These are phyloP conservation scores for Penelope pileata DNA, from an alignment of 2,113 vertebrate genomes.

Conservation along the genomic window DNA sequence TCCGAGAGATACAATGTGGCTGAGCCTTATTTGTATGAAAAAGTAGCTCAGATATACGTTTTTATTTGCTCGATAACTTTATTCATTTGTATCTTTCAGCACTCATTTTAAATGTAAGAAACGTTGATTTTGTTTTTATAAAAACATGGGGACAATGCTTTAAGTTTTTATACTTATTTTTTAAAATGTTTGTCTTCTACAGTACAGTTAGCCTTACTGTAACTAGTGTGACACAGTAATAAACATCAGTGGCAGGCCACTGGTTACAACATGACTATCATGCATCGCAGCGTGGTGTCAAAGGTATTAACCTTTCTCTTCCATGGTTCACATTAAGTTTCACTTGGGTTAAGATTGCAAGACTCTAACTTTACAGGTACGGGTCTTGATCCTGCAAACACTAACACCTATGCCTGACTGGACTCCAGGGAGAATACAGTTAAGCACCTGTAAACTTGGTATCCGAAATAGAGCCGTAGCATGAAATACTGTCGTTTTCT, in stretches of 20 bases:
- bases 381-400: background rate
- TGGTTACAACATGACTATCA: conserved; percentile 76
- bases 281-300: conserved; percentile 72
- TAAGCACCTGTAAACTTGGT: background rate
- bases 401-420: background rate
- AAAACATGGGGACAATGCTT: conserved; percentile 90
- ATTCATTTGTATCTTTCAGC: conserved; percentile 82
- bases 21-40: conserved; percentile 82
- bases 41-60: conserved; percentile 80
- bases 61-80: conserved; percentile 81
- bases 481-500: background rate
- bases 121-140: conserved; percentile 83
- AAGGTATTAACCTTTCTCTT: conserved; percentile 64
- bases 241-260: conserved; percentile 85
- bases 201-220: conserved; percentile 82
- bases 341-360: conserved; percentile 30
- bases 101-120: conserved; percentile 83
- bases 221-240: conserved; percentile 79
- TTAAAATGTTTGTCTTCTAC: conserved; percentile 77
- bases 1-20: conserved; percentile 72
- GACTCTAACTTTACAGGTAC: background rate
- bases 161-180: conserved; percentile 86
- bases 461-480: background rate
- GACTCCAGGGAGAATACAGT: background rate
- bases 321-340: conserved; percentile 56